Percentiles rank a stretch among this genome's conserved stretches.
phyloP scores from a whole-genome alignment of 2,888 invertebrate genomes.

The Ommatoiulus sabulosus region DNA sequence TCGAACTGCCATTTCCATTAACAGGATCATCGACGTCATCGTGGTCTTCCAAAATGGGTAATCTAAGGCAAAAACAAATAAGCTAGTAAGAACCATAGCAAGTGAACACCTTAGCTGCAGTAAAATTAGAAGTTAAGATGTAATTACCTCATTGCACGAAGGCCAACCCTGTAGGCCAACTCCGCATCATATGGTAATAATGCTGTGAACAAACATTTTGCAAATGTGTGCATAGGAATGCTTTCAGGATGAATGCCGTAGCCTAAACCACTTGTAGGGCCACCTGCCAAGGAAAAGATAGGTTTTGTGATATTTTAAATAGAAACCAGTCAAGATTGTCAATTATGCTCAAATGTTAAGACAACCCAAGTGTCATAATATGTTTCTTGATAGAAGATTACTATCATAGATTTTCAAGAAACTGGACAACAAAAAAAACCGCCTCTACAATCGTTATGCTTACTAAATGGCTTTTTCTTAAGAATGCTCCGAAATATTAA shows the following conservation, averaged over 20 bases:
- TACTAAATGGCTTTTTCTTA: too few species aligned
- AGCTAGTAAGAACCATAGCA: too few species aligned
- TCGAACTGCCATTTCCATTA: constrained; percentile 70
- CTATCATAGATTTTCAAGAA: too few species aligned
- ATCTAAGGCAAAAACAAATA: constrained; percentile 67
- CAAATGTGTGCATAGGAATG: constrained; percentile 87
- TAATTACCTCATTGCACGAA: constrained; percentile 80
- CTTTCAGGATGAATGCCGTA: constrained; percentile 83
- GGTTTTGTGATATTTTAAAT: too few species aligned
- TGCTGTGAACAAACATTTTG: constrained; percentile 82
- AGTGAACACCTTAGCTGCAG: background rate
- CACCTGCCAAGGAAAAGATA: constrained; percentile 68
- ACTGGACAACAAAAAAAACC: too few species aligned
- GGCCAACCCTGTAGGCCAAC: constrained; percentile 82
- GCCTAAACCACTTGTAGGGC: constrained; percentile 81
- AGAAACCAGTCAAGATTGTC: too few species aligned
- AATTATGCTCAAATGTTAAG: too few species aligned
- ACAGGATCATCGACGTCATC: constrained; percentile 76
- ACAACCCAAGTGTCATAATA: too few species aligned
- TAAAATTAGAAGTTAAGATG: too few species aligned
- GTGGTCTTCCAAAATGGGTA: constrained; percentile 80
- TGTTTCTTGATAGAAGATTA: too few species aligned
- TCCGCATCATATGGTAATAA: constrained; percentile 81
- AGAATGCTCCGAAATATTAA: too few species aligned
- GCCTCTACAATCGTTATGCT: too few species aligned